Evolutionary conservation across 1,140 invertebrate species (phyloP).

Genomic region (Leptopilina boulardi): DNA sequence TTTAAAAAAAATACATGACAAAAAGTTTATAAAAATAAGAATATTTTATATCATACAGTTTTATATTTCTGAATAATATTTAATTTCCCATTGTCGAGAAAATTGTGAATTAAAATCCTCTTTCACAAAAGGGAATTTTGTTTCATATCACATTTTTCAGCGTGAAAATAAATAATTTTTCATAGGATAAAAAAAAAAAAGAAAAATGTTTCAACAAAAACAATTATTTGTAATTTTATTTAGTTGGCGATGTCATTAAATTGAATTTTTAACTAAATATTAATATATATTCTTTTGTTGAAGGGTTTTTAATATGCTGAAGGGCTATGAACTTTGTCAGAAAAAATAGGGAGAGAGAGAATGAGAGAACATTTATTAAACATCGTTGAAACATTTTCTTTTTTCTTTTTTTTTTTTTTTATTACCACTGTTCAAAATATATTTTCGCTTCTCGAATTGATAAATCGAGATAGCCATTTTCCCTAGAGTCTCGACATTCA

Average conservation of each 20-base stretch:
- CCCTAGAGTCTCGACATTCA: neutral
- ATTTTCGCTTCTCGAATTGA: neutral
- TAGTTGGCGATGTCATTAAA: too few species aligned
- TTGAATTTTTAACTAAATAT: neutral
- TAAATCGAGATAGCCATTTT: conserved; percentile 14
- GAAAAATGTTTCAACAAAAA: too few species aligned
- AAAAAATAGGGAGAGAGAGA: neutral
- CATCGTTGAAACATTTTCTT: neutral
- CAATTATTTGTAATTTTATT: neutral
- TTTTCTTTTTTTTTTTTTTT: neutral
- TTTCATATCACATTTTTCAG: too few species aligned
- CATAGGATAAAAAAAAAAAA: too few species aligned
- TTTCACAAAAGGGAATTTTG: too few species aligned
- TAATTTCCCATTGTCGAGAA: too few species aligned
- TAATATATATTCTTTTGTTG: neutral
- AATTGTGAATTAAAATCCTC: too few species aligned
- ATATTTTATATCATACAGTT: too few species aligned
- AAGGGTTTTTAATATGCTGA: neutral
- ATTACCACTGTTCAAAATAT: neutral
- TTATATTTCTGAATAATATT: too few species aligned
- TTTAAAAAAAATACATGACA: neutral
- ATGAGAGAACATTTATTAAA: conserved; percentile 27
- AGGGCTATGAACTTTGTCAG: neutral
- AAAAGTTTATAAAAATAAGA: too few species aligned
- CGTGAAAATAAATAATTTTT: too few species aligned